Percentiles rank a stretch among this genome's conserved stretches.
Conservation (phyloP, 2,888 invertebrate genomes). For the Ochlodes sylvanus region DNA sequence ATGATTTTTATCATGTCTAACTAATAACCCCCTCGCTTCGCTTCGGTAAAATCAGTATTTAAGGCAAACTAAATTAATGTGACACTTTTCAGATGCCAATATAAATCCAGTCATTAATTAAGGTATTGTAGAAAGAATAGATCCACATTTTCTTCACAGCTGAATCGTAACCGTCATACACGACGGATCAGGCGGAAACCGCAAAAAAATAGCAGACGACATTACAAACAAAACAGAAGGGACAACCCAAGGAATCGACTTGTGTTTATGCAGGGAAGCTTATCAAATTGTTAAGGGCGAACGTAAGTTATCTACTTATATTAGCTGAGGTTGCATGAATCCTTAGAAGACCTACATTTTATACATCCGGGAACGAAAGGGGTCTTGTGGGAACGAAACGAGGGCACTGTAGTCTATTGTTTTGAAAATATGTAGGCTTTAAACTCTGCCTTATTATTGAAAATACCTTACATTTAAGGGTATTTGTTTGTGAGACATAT, state of each 20-base stretch:
- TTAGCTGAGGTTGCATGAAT: conserved; percentile 35
- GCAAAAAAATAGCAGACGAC: conserved; percentile 78
- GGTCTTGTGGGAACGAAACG: conserved; percentile 36
- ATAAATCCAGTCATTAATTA: conserved; percentile 51
- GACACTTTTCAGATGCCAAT: too few relatives aligned
- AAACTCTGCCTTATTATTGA: not conserved
- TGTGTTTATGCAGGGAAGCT: conserved; percentile 42
- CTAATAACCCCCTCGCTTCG: too few relatives aligned
- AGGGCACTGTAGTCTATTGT: conserved; percentile 25
- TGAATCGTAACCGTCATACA: conserved; percentile 81
- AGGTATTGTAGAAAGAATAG: conserved; percentile 59
- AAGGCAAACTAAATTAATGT: too few relatives aligned
- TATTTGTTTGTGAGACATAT: not conserved
- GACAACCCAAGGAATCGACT: conserved; percentile 51
- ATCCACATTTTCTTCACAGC: conserved; percentile 63
- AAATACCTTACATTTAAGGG: not conserved
- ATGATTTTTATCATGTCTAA: too few relatives aligned
- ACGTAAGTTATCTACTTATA: conserved; percentile 30
- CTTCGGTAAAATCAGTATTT: too few relatives aligned
- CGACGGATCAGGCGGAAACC: conserved; percentile 78
- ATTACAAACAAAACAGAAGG: conserved; percentile 68
- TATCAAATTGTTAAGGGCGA: conserved; percentile 33
- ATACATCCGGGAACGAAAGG: conserved; percentile 36
- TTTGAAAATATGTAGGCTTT: conserved; percentile 29
- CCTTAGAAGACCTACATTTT: conserved; percentile 37